Base-by-base conservation (phyloP, 1,140 invertebrate species). In the Ceratina japonica region DNA sequence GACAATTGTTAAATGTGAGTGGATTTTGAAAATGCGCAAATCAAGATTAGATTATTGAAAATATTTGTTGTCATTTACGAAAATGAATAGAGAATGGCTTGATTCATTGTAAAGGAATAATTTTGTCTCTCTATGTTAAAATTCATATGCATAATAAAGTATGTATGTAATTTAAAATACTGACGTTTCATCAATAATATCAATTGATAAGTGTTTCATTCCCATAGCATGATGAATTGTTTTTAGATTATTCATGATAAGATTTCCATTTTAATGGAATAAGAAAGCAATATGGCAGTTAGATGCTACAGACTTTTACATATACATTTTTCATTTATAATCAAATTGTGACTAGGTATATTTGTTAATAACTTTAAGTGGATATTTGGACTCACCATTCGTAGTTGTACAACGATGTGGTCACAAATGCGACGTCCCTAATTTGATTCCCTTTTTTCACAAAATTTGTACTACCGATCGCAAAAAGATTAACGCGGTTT, bases 81-180 rank as follows among this genome's bases (percentile, higher is more conserved):
- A 70, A 73, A 66, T 71, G 62, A 80, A 75, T 79, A 84, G 72
- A 69, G 75, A 75, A 62, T 74, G 44, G 59, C 73, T 70, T 69
- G 62, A 86, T 63, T 69, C 54, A 82, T 82, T 76, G 63, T 86
- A 83, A 79, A 63, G 75, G 61, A 79, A 79, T 72, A 69, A 82
- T 77, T 78, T 58, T 72, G 76, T 87, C 82, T 86, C 80, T 87
- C 85, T 87, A 82, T 82, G 73, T 84, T 82, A 80, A 82, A 74
- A 76, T 70, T 85, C 80, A 65, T 74, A 82, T 79, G 79, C 75
- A 71, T 85, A 85, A 81, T 78, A 66, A 85, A 86, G 61, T 77
- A 86, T 82, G 79, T 85, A 73, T 82, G 80, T 86, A 79, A 85
- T 78, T 82, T 78, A 84, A 80, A 75, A 59, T 27, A 59, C 24